A percentile compares a stretch with the other conserved stretches of the same genome.
phyloP scores from a whole-genome alignment of 1,140 invertebrate species.

The Zaprionus ghesquierei region DNA sequence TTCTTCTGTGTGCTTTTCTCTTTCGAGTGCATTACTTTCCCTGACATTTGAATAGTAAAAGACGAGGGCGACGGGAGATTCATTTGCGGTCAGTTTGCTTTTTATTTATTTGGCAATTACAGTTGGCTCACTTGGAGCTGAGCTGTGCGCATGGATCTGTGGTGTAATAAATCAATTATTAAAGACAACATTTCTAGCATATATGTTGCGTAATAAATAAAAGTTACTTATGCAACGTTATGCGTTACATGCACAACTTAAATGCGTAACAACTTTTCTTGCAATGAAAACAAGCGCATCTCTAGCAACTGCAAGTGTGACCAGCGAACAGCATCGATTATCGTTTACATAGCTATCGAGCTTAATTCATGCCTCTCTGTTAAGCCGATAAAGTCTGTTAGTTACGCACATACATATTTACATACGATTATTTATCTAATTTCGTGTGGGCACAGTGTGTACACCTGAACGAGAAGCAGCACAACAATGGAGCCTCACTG shows the following conservation, averaged over 20 bases:
- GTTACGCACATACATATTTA: background rate
- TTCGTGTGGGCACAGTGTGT: background rate
- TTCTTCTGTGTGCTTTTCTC: conserved; percentile 37
- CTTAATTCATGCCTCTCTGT: no score
- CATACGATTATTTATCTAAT: background rate
- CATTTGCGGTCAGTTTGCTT: conserved; percentile 13
- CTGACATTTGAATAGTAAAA: conserved; percentile 9
- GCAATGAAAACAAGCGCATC: background rate
- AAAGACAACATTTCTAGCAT: background rate
- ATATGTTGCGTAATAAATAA: background rate
- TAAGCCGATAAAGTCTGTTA: background rate
- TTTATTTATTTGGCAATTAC: conserved; percentile 30
- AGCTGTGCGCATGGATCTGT: background rate
- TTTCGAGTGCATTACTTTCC: conserved; percentile 28
- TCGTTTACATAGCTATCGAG: background rate
- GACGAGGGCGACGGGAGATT: background rate
- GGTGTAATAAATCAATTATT: background rate
- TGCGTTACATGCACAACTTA: background rate
- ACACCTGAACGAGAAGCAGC: conserved; percentile 1
- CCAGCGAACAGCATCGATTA: background rate
- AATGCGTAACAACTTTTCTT: background rate
- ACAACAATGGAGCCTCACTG: conserved; percentile 40
- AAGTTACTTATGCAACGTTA: background rate
- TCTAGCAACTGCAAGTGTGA: background rate
- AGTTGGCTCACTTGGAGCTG: background rate